Conservation (phyloP, 2,113 vertebrate genomes). For the Aplodontia rufa region DNA sequence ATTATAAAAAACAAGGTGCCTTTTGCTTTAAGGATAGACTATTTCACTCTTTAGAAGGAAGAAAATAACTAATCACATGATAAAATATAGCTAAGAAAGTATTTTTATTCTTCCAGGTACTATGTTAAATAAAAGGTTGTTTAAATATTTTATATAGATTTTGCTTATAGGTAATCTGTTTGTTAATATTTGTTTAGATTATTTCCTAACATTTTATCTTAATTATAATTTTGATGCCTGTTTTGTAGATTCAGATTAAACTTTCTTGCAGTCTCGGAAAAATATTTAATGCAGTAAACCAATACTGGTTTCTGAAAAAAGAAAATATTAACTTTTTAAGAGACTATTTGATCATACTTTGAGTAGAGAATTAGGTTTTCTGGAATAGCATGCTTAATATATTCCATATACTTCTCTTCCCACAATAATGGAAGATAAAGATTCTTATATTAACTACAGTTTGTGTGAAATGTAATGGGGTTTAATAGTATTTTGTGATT, state of each 20-base stretch:
- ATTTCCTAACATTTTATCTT: slow-evolving; percentile 47
- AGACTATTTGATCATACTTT: slow-evolving; percentile 52
- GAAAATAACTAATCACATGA: slow-evolving; percentile 59
- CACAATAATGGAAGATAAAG: slow-evolving; percentile 5
- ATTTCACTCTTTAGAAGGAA: slow-evolving; percentile 69
- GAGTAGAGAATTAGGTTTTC: slow-evolving; percentile 40
- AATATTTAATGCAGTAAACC: neutral
- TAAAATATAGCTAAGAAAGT: slow-evolving; percentile 56
- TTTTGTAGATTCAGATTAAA: slow-evolving; percentile 61
- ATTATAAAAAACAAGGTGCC: slow-evolving; percentile 67
- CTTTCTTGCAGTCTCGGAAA: slow-evolving; percentile 46
- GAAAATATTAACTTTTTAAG: slow-evolving; percentile 56
- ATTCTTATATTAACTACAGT: slow-evolving; percentile 51
- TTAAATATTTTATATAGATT: slow-evolving; percentile 48
- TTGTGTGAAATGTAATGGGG: neutral
- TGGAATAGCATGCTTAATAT: slow-evolving; percentile 31
- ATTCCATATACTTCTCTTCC: neutral
- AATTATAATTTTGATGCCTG: slow-evolving; percentile 46
- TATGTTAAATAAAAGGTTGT: slow-evolving; percentile 65
- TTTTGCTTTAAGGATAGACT: slow-evolving; percentile 77
- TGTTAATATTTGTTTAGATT: slow-evolving; percentile 53
- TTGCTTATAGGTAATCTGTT: slow-evolving; percentile 58
- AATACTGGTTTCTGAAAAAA: slow-evolving; percentile 40
- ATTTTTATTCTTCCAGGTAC: slow-evolving; percentile 62
- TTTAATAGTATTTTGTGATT: slow-evolving; percentile 20